Percentiles rank a stretch among this genome's conserved stretches.
Conservation (phyloP, 2,888 invertebrate species). For the Cylloceria caligata region DNA sequence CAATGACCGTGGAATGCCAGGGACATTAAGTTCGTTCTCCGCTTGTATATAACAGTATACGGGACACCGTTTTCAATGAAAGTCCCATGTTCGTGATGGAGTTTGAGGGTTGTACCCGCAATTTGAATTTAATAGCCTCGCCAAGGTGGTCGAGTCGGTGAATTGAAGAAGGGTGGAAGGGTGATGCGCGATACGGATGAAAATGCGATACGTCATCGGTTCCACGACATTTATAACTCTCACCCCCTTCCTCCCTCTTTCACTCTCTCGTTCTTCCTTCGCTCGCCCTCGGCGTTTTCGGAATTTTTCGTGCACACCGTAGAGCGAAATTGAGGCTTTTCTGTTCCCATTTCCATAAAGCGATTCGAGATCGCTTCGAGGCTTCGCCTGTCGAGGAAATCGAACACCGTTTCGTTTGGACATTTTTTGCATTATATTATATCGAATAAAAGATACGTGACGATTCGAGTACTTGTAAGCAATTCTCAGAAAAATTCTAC, state of each 20-base stretch:
- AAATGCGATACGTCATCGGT: constrained; percentile 61
- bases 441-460: constrained; percentile 21
- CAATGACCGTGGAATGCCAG: neutral
- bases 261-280: constrained; percentile 2
- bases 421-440: constrained; percentile 12
- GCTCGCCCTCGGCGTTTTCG: constrained; percentile 6
- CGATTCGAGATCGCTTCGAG: constrained; percentile 52
- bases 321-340: constrained; percentile 40
- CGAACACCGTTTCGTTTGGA: constrained; percentile 28
- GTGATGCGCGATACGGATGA: constrained; percentile 33
- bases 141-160: constrained; percentile 30
- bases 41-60: constrained; percentile 11
- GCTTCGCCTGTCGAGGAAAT: constrained; percentile 25
- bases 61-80: constrained; percentile 53
- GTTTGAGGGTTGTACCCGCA: constrained; percentile 18
- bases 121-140: constrained; percentile 58
- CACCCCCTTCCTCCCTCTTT: constrained; percentile 17
- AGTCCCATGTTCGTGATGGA: constrained; percentile 25
- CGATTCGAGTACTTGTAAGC: constrained; percentile 10
- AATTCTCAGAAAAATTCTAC: neutral
- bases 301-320: constrained; percentile 40
- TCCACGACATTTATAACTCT: constrained; percentile 60
- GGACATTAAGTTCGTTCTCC: constrained; percentile 14
- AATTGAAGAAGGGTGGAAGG: constrained; percentile 30
- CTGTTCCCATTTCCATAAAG: constrained; percentile 56